Base-by-base conservation (phyloP, 2,888 invertebrate species). In the Cantharis rustica region DNA sequence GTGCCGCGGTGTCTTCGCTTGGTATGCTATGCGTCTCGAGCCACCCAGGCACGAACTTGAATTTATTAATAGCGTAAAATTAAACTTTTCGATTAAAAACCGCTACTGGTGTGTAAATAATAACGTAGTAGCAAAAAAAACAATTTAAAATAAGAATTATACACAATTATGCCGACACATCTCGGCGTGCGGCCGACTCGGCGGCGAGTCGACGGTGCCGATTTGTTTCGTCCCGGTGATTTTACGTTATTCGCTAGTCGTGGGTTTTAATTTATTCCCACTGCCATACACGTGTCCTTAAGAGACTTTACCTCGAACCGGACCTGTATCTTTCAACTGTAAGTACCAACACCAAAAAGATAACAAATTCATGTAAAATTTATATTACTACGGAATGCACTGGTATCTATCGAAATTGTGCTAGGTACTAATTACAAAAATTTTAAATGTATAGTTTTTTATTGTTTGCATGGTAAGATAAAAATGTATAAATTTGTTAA, bases 401-500 rank as follows among this genome's bases (percentile, higher is more conserved):
- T 68, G 61, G 66, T 73, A 71, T 76, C 62, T 66, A 74, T 64
- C n/a, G 79, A 78, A 76, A 74, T 66, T 69, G 71, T 62, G 47
- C 71, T 68, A 62, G 71, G 71, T 77, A 72, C 63, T 69, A 68
- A 79, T 71, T 73, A 75, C 47, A 72, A 69, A 75, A 68, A 66
- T 79, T 79, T 78, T 79, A 79, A 81, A 81, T 80, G 86, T 87
- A 87, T 86, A 86, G 87, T 87, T 87, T 87, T 87, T 83, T 85
- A 86, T 87, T 86, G 85, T 85, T 87, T 86, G 86, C 86, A 85
- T 84, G 78, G n/a, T 20, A 66, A 66, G 64, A 66, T n/a, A 47
- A 80, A 84, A 81, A 80, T 86, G 85, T 86, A 87, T 85, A 87
- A 87, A 88, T 85, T 87, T 88, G 88, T 88, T 88, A 86, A 88